These are phyloP conservation scores for Microcebus tavaratra DNA, from an alignment of 2,113 vertebrate genomes.

Conservation along the genomic window DNA sequence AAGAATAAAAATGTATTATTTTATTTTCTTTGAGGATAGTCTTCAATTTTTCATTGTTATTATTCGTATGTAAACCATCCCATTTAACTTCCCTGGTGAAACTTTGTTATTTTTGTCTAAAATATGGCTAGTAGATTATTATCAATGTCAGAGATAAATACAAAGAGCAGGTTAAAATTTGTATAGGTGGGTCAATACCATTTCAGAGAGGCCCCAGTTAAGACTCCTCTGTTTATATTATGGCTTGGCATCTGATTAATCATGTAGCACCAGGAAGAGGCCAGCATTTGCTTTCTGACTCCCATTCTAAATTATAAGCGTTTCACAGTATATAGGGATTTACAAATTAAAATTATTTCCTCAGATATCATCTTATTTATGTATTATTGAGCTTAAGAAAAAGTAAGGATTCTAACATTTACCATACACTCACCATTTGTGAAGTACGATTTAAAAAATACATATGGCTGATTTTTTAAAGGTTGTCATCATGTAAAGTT, in stretches of 20 bases:
- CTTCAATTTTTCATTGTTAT: not conserved
- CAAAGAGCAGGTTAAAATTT: not conserved
- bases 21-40: not conserved
- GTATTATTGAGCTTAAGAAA: not conserved
- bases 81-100: not conserved
- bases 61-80: not conserved
- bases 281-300: not conserved
- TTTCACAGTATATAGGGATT: not conserved
- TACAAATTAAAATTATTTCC: conserved; percentile 9
- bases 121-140: not conserved
- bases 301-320: not conserved
- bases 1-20: not conserved
- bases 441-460: not conserved
- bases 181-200: not conserved
- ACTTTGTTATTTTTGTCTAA: not conserved
- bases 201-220: not conserved
- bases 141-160: not conserved
- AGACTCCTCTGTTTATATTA: not conserved
- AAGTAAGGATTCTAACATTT: not conserved
- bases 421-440: not conserved
- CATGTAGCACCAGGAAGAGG: not conserved
- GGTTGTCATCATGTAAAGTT: not conserved
- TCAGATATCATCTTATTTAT: not conserved
- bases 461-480: not conserved
- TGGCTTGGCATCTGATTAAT: not conserved